A percentile compares a stretch with the other conserved stretches of the same genome.
phyloP scores from a whole-genome alignment of 2,113 vertebrate species.

The Ramphastos sulfuratus region DNA sequence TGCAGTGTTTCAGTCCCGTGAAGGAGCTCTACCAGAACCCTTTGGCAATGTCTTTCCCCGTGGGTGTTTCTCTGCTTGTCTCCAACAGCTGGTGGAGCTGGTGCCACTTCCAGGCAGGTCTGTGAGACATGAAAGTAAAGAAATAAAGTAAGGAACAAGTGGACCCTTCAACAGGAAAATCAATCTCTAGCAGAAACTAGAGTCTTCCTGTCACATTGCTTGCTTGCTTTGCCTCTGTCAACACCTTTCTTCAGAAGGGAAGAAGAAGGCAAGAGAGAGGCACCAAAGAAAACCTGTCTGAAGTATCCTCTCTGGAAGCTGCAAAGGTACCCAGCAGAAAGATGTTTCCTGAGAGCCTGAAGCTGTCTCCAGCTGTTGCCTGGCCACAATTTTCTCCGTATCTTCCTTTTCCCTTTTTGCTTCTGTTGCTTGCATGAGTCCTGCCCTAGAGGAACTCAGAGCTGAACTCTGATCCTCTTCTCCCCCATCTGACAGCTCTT shows the following conservation, averaged over 20 bases:
- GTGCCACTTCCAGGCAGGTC: slow-evolving; percentile 11
- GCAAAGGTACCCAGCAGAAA: not conserved
- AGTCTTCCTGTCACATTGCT: not conserved
- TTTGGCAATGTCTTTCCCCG: not conserved
- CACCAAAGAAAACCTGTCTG: not conserved
- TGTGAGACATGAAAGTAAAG: not conserved
- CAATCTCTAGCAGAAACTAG: not conserved
- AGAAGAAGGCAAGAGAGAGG: not conserved
- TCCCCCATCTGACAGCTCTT: not conserved
- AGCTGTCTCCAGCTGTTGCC: not conserved
- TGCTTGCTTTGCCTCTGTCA: not conserved
- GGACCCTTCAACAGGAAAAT: not conserved
- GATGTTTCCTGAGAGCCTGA: not conserved
- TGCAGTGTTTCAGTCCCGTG: not conserved
- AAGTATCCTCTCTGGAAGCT: not conserved
- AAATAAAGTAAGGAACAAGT: not conserved
- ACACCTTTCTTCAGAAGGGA: not conserved
- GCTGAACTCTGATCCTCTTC: not conserved
- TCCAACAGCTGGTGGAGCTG: not conserved
- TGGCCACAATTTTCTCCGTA: not conserved
- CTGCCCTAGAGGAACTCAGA: not conserved
- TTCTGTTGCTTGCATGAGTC: not conserved
- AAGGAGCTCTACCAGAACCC: not conserved
- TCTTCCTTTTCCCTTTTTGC: not conserved
- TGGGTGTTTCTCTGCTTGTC: not conserved